These are phyloP conservation scores for Acronicta psi DNA, from an alignment of 2,888 invertebrate species.

Conservation along the genomic window DNA sequence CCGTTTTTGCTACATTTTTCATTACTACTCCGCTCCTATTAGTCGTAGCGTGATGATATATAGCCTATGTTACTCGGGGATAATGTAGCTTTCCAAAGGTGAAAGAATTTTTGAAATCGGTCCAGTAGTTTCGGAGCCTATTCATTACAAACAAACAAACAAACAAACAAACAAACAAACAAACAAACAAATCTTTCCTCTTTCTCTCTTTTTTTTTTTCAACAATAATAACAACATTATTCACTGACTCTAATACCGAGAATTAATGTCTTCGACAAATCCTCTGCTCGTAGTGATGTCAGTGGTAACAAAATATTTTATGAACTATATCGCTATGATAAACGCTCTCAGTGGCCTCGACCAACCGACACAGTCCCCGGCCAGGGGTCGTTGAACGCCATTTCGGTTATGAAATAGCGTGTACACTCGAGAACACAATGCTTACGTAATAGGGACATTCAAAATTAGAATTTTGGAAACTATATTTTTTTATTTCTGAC, in stretches of 20 bases:
- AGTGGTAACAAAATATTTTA: slow-evolving; percentile 48
- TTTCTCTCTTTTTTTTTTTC: too few relatives aligned
- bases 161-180: too few relatives aligned
- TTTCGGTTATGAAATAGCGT: slow-evolving; percentile 80
- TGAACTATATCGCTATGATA: slow-evolving; percentile 73
- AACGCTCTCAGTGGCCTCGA: slow-evolving; percentile 80
- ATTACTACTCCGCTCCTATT: too few relatives aligned
- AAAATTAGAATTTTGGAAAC: slow-evolving; percentile 20
- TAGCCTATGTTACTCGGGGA: too few relatives aligned
- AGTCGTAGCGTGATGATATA: too few relatives aligned
- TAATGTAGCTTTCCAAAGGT: too few relatives aligned
- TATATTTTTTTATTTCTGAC: not conserved
- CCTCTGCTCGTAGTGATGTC: slow-evolving; percentile 13
- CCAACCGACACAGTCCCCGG: slow-evolving; percentile 85
- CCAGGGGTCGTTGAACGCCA: slow-evolving; percentile 77
- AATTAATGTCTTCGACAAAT: slow-evolving; percentile 12
- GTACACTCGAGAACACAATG: slow-evolving; percentile 51
- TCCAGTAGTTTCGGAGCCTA: too few relatives aligned
- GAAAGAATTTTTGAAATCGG: too few relatives aligned
- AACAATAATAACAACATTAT: not conserved
- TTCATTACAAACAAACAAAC: too few relatives aligned
- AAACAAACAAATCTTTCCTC: too few relatives aligned
- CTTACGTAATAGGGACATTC: slow-evolving; percentile 41
- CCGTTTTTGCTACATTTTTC: too few relatives aligned
- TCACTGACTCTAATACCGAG: not conserved